Conservation (phyloP, 64 coral and sea anemone species). For the Anthopleura sola region DNA sequence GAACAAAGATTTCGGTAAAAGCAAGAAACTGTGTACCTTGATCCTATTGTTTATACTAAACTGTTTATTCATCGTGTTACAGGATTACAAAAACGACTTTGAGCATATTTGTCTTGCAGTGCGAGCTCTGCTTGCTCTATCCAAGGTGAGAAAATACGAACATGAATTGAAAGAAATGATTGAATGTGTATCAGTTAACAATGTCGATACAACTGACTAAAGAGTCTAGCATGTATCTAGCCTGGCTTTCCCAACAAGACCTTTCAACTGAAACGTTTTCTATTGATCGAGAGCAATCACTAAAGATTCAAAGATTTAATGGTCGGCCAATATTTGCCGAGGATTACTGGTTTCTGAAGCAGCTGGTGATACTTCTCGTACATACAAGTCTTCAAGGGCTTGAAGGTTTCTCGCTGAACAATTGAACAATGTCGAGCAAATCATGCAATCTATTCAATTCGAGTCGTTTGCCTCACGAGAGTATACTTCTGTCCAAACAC, state of each 20-base stretch:
- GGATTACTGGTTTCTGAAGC: not conserved
- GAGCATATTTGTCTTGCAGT: not conserved
- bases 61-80: slow-evolving; percentile 1
- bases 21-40: slow-evolving; percentile 1
- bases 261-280: not conserved
- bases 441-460: not conserved
- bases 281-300: not conserved
- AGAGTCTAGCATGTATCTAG: not conserved
- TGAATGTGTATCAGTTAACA: slow-evolving; percentile 10
- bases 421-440: not conserved
- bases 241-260: not conserved
- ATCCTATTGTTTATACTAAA: not conserved
- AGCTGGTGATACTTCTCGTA: not conserved
- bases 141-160: not conserved
- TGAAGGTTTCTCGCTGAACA: not conserved
- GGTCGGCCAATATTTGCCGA: slow-evolving; percentile 4
- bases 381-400: not conserved
- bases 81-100: slow-evolving; percentile 13
- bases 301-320: not conserved
- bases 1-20: not conserved
- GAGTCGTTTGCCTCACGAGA: not conserved
- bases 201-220: slow-evolving; percentile 7
- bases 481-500: not conserved
- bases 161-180: not conserved
- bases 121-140: not conserved